Base-by-base conservation (phyloP, 1,140 invertebrate genomes). In the Drosophila subobscura region DNA sequence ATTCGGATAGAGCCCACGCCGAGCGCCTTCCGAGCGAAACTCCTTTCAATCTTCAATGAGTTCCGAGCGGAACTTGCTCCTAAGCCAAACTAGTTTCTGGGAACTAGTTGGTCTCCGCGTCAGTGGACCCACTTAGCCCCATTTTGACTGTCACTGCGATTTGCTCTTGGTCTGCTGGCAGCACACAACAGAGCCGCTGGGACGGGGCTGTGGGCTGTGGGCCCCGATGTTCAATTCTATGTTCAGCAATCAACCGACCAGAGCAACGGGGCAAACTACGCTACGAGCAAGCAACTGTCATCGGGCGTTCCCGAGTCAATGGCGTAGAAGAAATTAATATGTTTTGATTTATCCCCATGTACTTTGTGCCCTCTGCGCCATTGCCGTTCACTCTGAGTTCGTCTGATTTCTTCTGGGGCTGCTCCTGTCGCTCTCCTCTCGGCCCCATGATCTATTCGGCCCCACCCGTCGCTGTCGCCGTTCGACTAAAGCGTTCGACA, bases 291-390 rank as follows among this genome's bases (percentile, higher is more conserved):
- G 66, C 55, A 65, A 71, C 60, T 75, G 72, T 78, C 75, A 71
- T 57, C 60, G 67, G 72, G 72, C 55, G 56, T 54, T 65, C 51
- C 8, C 60, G 60, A 78, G 59, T 66, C 72, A 76, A 78, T 76
- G 76, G 72, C 42, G 60, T 49, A 76, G 72, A 78, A 78, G 72
- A 66, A 78, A 78, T 76, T 76, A 72, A 78, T 78, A 76, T 78
- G 76, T 76, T 76, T 78, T 78, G 76, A 78, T 78, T 78, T 78
- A 78, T 78, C 65, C 53, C 37, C 45, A 58, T 78, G 45, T 46
- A 33, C 40, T 44, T 53, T 66, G 20, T 66, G 20, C 33, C 10
- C 10, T 53, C 10, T 52, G 12, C 55, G 29, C 8, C 33, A 37
- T 4, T 37, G 33, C 33, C 10, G 3, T 10, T 37, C 33, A 14